Evolutionary conservation across 2,797 vertebrate species (phyloP), one percentile per base, ranked within the genome.

Genomic region (Aphelocoma californica): DNA sequence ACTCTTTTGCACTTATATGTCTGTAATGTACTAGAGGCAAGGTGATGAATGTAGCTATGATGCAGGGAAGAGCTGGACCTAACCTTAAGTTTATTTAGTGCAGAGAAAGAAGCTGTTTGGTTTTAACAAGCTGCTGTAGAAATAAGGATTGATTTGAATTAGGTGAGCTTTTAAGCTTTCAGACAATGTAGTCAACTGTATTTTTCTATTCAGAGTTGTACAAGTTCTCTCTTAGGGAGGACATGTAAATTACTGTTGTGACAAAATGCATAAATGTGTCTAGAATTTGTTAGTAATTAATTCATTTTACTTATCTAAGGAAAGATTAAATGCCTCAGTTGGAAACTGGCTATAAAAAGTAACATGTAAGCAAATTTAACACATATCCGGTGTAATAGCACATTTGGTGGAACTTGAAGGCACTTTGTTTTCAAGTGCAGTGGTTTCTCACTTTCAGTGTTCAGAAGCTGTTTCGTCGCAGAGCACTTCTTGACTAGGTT

Each of bases 201-300:
- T 57, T 94, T 95, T 89, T 62, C 67, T 64, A 82, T 58, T 75
- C 60, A 64, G 69, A 65, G 42, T 89, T 93, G 36, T 74, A 57
- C 57, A 83, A 45, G 38, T 75, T 89, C 54, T 83, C 13, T 85
- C 73, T 71, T 91, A 86, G 62, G 47, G 71, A 87, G 94, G 81
- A 88, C 48, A 9, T 51, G 18, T 86, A 96, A 95, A 96, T 92
- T 96, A 54, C 65, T 94, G 79, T 93, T 95, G 62, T 95, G 96
- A 96, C 95, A 96, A 94, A 93, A 89, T 51, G 54, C 81, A 91
- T 81, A 92, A 91, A 94, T 81, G 67, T 75, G 62, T 88, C 81
- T 94, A 81, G 58, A 47, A 66, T 95, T 86, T 91, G 51, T 81
- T 91, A 81, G 47, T 70, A 92, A 92, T 96, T 91, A 95, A 89